Evolutionary conservation across 2,113 vertebrate genomes (phyloP), one percentile per base, ranked within the genome.

Genomic region (Solea senegalensis): DNA sequence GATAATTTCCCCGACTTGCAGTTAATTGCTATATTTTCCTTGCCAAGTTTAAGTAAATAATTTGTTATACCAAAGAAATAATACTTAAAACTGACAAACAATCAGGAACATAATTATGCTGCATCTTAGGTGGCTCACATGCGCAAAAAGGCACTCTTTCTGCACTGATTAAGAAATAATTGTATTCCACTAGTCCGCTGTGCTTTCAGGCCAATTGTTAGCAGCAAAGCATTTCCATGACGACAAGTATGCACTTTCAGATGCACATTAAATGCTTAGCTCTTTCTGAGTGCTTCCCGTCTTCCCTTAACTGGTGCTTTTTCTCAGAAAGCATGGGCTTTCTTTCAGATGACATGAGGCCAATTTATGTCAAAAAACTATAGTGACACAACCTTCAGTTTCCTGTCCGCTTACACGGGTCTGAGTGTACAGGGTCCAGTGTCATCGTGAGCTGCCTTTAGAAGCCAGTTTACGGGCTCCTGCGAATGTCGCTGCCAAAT

Each of bases 141-240:
- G n/a, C 40, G 12, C 51, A 57, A 39, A 69, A 63, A 57, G 16
- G 34, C 52, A 16, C 41, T 70, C 9, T 57, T 66, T 41, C 41
- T 26, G 28, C 16, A 55, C 41, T 1, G 1, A 71, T 65, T 34
- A 34, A 41, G 5, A 1, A 48, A 27, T 49, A 27, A 56, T 13
- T 65, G 60, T n/a, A 45, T 44, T 9, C 43, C 40, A 55, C 10
- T 46, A 6, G 40, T 3, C 41, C 48, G 43, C 26, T 46, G 27
- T 65, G 13, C 60, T 63, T 45, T 61, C 15, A 44, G 65, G 15
- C 28, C 21, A 59, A 7, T 26, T 72, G 21, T 27, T 21, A 51
- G 43, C 40, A 7, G 7, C 43, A 49, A 9, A 11, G 3, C 41
- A 68, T 27, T 51, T 46, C 59, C 46, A 62, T 65, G 21, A 43